phyloP scores from a whole-genome alignment of 2,888 invertebrate species.

The Drosophila subquinaria region DNA sequence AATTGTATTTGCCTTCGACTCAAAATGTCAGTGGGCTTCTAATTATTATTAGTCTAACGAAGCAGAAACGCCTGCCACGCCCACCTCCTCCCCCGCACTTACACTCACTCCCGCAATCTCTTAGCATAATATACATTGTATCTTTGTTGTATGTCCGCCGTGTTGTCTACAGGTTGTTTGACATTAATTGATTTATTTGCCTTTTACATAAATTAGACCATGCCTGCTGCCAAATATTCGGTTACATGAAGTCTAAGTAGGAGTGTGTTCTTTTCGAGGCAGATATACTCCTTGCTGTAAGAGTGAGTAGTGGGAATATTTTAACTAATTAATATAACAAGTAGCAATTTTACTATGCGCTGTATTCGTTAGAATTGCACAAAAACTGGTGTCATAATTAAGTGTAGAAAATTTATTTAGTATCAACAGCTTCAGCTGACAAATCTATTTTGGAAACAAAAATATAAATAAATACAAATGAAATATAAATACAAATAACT shows the following conservation, averaged over 20 bases:
- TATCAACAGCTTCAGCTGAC: background rate
- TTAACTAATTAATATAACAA: conserved; percentile 24
- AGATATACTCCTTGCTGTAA: background rate
- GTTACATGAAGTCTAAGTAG: conserved; percentile 30
- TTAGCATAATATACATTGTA: conserved; percentile 19
- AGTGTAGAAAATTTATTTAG: background rate
- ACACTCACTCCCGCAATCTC: background rate
- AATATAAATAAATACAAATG: no score
- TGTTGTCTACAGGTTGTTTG: conserved; percentile 80
- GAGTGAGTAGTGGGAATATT: conserved; percentile 8
- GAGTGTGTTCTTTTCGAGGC: background rate
- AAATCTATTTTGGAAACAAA: no score
- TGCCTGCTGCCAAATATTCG: conserved; percentile 50
- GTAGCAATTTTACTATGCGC: background rate
- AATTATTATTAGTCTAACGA: conserved; percentile 78
- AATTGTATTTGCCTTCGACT: conserved; percentile 81
- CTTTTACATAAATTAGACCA: conserved; percentile 77
- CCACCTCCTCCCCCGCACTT: background rate
- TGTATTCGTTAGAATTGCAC: background rate
- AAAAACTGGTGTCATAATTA: background rate
- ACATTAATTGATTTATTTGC: conserved; percentile 84
- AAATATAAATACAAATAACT: no score
- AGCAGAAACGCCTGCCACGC: conserved; percentile 48
- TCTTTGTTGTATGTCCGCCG: conserved; percentile 43
- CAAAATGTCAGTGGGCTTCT: conserved; percentile 75